A percentile compares a stretch with the other conserved stretches of the same genome.
Evolutionary conservation across 37 sponge, comb jelly and placozoan species (phyloP).

Genomic region (Ephydatia muelleri): DNA sequence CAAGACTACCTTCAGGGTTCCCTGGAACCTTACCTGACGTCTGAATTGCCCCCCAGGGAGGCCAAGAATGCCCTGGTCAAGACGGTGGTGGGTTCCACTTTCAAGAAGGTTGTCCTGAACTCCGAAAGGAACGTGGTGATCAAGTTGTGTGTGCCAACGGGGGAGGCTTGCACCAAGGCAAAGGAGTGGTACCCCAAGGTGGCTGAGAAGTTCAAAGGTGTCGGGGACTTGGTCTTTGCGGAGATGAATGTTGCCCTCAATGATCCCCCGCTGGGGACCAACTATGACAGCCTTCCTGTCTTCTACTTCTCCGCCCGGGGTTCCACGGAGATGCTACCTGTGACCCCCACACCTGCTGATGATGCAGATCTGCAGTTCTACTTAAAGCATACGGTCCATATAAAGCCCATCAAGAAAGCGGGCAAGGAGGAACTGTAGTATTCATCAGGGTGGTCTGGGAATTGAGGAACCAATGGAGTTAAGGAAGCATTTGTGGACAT

Average conservation of each 20-base stretch:
- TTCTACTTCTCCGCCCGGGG: slow-evolving; percentile 38
- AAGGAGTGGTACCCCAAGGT: slow-evolving; percentile 33
- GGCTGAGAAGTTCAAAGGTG: slow-evolving; percentile 35
- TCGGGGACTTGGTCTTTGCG: slow-evolving; percentile 36
- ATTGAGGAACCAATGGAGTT: background rate
- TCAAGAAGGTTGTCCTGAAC: slow-evolving; percentile 59
- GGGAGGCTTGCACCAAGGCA: slow-evolving; percentile 37
- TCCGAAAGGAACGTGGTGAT: slow-evolving; percentile 41
- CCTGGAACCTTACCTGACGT: slow-evolving; percentile 52
- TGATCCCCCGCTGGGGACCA: slow-evolving; percentile 36
- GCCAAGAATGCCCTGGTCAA: slow-evolving; percentile 62
- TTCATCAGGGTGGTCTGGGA: slow-evolving; percentile 11
- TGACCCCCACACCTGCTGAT: slow-evolving; percentile 51
- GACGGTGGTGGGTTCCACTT: slow-evolving; percentile 79
- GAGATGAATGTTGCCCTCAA: slow-evolving; percentile 65
- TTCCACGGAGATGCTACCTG: slow-evolving; percentile 12
- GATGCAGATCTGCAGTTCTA: slow-evolving; percentile 29
- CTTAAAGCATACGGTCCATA: background rate
- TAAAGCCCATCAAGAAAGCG: slow-evolving; percentile 51
- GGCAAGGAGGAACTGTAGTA: slow-evolving; percentile 67
- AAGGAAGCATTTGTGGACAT: background rate
- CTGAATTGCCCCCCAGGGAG: slow-evolving; percentile 62
- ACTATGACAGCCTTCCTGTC: slow-evolving; percentile 27
- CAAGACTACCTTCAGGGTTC: slow-evolving; percentile 61
- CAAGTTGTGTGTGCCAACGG: slow-evolving; percentile 45